A percentile compares a stretch with the other conserved stretches of the same genome.
Conservation (phyloP, 2,113 vertebrate genomes). For the Natator depressus region DNA sequence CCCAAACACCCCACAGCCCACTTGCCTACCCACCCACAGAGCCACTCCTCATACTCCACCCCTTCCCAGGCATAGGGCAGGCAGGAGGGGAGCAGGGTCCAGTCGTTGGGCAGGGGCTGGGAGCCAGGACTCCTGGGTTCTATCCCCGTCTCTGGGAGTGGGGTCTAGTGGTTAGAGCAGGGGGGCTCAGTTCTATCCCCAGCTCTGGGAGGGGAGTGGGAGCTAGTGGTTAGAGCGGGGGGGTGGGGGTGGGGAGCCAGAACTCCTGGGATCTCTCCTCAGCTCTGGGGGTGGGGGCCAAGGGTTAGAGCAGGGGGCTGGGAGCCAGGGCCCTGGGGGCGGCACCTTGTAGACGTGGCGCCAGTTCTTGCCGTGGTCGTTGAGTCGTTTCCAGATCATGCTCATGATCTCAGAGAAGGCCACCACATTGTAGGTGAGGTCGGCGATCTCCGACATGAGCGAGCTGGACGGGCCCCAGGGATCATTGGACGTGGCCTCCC, state of each 20-base stretch:
- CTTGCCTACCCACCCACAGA: background rate
- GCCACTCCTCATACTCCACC: background rate
- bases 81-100: background rate
- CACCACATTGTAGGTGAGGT: constrained; percentile 94
- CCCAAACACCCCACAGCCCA: background rate
- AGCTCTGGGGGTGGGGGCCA: background rate
- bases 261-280: accelerated
- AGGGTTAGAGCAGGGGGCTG: background rate
- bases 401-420: constrained; percentile 95
- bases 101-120: background rate
- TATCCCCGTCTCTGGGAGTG: no score
- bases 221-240: background rate
- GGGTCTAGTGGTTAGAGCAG: background rate
- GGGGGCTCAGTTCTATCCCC: no score
- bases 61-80: background rate
- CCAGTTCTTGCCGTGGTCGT: constrained; percentile 97
- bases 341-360: constrained; percentile 95
- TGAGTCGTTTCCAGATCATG: constrained; percentile 96
- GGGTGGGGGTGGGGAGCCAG: background rate
- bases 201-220: no score
- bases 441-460: constrained; percentile 93
- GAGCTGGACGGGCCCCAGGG: constrained; percentile 93
- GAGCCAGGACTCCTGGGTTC: background rate
- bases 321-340: background rate
- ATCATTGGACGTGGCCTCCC: constrained; percentile 97